Percentiles rank a stretch among this genome's conserved stretches.
phyloP scores from a whole-genome alignment of 2,888 invertebrate species.

The Cheiracanthium punctorium region DNA sequence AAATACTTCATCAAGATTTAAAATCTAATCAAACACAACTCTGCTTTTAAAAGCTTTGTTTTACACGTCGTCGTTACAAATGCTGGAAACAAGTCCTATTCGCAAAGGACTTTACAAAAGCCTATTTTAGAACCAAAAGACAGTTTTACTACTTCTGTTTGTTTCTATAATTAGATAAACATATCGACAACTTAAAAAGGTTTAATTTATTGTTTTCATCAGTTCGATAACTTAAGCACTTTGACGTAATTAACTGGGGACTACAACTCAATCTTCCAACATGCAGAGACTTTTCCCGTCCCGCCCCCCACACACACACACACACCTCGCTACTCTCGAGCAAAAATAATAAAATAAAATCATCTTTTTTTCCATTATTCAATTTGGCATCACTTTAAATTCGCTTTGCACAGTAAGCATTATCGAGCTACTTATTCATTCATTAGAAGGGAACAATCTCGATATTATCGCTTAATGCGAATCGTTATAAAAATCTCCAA shows the following conservation, averaged over 20 bases:
- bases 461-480: conserved; percentile 40
- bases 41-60: not conserved
- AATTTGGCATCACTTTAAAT: conserved; percentile 10
- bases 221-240: not conserved
- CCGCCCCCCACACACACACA: not conserved
- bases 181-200: not conserved
- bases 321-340: no score
- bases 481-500: conserved; percentile 20
- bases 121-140: not conserved
- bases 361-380: conserved; percentile 11
- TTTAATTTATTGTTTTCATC: not conserved
- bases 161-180: not conserved
- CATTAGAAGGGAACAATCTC: conserved; percentile 35
- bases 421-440: conserved; percentile 10
- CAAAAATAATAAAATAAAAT: no score
- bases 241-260: conserved; percentile 3
- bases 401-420: conserved; percentile 9
- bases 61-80: not conserved
- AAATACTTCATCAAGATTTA: not conserved
- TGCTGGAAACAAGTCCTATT: not conserved
- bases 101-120: not conserved
- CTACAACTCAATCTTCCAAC: no score
- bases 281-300: no score
- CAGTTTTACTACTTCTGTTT: not conserved
- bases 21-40: not conserved